A percentile compares a stretch with the other conserved stretches of the same genome.
phyloP scores from a whole-genome alignment of 2,113 vertebrate genomes.

The Myotis lucifugus region DNA sequence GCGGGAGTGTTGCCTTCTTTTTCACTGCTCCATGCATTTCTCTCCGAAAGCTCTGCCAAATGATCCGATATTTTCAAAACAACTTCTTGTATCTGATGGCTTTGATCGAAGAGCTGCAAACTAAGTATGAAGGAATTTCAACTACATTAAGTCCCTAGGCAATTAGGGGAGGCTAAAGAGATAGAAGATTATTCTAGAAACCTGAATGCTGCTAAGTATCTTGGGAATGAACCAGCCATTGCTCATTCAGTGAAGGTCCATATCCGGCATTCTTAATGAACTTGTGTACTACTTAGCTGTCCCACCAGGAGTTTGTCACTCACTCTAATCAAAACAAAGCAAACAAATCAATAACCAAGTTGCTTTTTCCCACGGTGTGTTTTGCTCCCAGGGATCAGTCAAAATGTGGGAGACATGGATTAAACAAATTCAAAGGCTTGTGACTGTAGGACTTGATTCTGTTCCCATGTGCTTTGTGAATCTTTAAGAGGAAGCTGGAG shows the following conservation, averaged over 20 bases:
- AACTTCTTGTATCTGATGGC: not conserved
- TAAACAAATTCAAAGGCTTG: not conserved
- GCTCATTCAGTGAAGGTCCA: not conserved
- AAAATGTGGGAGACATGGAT: not conserved
- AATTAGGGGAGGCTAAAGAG: not conserved
- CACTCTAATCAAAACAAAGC: constrained; percentile 15
- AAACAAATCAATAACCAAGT: not conserved
- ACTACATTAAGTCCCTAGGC: not conserved
- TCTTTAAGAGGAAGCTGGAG: not conserved
- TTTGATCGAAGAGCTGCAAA: constrained; percentile 30
- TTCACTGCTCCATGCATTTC: not conserved
- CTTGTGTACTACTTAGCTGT: not conserved
- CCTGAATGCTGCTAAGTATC: not conserved
- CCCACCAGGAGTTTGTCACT: not conserved
- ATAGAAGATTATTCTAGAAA: constrained; percentile 46
- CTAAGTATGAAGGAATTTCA: not conserved
- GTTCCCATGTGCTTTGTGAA: not conserved
- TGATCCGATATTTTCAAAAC: constrained; percentile 22
- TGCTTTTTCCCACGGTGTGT: not conserved
- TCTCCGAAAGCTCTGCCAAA: constrained; percentile 21
- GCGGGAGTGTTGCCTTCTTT: not conserved
- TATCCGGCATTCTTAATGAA: not conserved
- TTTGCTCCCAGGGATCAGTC: not conserved
- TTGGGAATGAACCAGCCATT: not conserved
- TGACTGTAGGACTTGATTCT: not conserved